Base-by-base conservation (phyloP, 2,113 vertebrate genomes). In the Pygoscelis adeliae region DNA sequence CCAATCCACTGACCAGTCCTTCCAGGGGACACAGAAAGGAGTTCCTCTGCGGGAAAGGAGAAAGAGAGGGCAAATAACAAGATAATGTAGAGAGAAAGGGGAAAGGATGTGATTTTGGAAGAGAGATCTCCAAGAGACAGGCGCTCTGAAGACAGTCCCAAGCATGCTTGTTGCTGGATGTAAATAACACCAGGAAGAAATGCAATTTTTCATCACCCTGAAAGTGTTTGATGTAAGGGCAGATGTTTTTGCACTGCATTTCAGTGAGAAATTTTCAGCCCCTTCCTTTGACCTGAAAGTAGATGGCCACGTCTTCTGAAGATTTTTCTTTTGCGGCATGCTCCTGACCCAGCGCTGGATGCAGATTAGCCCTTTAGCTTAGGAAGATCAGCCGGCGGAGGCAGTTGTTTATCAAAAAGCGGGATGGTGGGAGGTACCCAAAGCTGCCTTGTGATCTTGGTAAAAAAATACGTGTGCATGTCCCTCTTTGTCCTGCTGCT, bases 391-490 rank as follows among this genome's bases (percentile, higher is more conserved):
- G 13, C 32, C 30, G 0, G 1, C 22, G 16, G 52, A 66, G 13
- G 10, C 26, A n/a, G 20, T 32, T 30, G 19, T 23, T 36, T 66
- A 49, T 56, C 25, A 18, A 74, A 50, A 65, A 58, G 13, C 11
- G n/a, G 34, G 18, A 11, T 55, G 16, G 13, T 27, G 22, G 40
- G 40, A 72, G 29, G 27, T 44, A 40, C 30, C 30, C 29, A 42
- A 65, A 56, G 13, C 20, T 49, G 25, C 76, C 27, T 34, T 40
- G 56, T 55, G 49, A 40, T 38, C 47, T 34, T 38, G 23, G 2
- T 42, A 40, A 67, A 59, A 49, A 32, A 15, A 18, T 3, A 13
- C 0, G 3, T 5, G 19, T 23, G 34, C 40, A 1, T 47, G 19
- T 23, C 34, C 49, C 1, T 47, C 56, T 42, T 65, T 25, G 49